Base-by-base conservation (phyloP, 1,140 invertebrate genomes). In the Pseudobourletiella spinata region DNA sequence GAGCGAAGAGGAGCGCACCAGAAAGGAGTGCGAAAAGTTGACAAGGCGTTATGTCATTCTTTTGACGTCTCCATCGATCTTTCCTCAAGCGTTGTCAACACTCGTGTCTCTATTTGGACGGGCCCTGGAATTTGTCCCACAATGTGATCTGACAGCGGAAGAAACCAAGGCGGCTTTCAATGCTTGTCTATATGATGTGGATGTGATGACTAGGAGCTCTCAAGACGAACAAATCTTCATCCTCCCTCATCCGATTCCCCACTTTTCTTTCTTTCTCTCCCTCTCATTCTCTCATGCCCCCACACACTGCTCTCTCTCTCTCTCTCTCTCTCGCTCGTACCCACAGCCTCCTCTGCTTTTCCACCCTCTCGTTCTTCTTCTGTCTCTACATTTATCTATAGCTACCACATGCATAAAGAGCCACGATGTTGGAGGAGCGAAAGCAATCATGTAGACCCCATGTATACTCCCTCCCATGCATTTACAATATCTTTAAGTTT, bases 61-160 rank as follows among this genome's bases (percentile, higher is more conserved):
- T 66, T 66, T 69, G 67, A 65, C 67, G 57, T 69, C 61, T 69
- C 66, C 67, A 69, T 69, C 67, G 67, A 69, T 69, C 67, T 69
- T 65, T 24, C 35, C 44, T 26, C 43, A 30, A 26, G 56, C 59
- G 59, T 43, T 43, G 32, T 57, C 39, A 57, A 55, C 52, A 25
- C 25, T 58, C 44, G 48, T 25, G 14, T 51, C 24, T 51, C 14
- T 51, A 24, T 25, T 51, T 51, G 4, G 56, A 26, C 42, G 44
- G 11, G 20, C 20, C 20, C 25, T 20, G 25, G 18, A 44, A 18
- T 46, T 56, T 43, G 22, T 63, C 57, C 56, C 48, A 60, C 60
- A 68, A 68, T 68, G 39, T 50, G 60, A 65, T 60, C 60, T 65
- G 67, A 68, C 67, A 68, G 67, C 58, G 63, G 67, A 65, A 65